Percentiles rank a stretch among this genome's conserved stretches.
These are phyloP conservation scores for Protobothrops mucrosquamatus DNA, from an alignment of 2,113 vertebrate genomes.

Conservation along the genomic window DNA sequence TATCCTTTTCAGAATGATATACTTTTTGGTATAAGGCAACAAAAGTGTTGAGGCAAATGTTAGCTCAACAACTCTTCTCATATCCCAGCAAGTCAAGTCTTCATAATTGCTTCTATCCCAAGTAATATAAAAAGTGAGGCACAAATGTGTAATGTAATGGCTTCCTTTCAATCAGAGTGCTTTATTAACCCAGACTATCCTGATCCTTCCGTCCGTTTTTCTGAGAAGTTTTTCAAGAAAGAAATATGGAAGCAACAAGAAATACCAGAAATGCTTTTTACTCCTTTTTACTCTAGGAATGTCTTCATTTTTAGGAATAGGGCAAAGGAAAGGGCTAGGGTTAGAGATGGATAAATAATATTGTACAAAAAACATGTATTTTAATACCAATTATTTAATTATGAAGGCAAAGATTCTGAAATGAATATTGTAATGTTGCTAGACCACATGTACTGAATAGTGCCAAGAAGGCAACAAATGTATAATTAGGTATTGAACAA, in stretches of 20 bases:
- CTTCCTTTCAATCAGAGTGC: not conserved
- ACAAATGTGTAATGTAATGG: not conserved
- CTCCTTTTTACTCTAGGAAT: not conserved
- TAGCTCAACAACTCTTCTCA: not conserved
- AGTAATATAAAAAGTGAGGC: not conserved
- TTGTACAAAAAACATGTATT: not conserved
- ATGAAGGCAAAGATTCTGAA: not conserved
- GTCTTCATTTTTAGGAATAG: not conserved
- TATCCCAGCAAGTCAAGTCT: constrained; percentile 27
- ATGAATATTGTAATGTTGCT: not conserved
- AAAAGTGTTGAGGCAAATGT: not conserved
- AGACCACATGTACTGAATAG: not conserved
- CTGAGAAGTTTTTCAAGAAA: not conserved
- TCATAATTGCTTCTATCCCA: not conserved
- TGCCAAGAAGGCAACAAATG: not conserved
- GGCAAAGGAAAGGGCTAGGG: not conserved
- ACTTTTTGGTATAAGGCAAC: not conserved
- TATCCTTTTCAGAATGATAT: not conserved
- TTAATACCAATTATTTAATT: not conserved
- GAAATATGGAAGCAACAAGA: not conserved
- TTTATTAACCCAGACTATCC: not conserved
- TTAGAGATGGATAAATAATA: not conserved
- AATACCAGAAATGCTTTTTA: not conserved
- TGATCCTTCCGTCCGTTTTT: not conserved
- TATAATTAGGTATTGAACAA: not conserved